Conservation (phyloP, 2,797 vertebrate species). For the Syngnathus rostellatus region DNA sequence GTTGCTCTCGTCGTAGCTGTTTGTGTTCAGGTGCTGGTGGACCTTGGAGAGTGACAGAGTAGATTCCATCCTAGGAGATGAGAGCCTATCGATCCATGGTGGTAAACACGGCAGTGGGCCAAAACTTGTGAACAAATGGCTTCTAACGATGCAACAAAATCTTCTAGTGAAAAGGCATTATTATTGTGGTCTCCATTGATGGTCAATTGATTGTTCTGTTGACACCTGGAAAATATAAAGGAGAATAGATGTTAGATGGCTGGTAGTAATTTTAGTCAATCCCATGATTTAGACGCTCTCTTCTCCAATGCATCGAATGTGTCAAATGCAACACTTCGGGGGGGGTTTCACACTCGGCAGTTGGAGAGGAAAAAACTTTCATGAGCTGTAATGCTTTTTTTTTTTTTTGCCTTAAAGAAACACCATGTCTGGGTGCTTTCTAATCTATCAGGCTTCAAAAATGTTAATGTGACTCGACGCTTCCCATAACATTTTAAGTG, state of each 20-base stretch:
- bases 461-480: background rate
- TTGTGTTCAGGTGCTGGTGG: conserved; percentile 19
- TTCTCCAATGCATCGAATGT: background rate
- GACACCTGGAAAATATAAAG: conserved; percentile 42
- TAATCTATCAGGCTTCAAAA: background rate
- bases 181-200: conserved; percentile 6
- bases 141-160: background rate
- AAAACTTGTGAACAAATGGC: background rate
- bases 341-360: conserved; percentile 1
- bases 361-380: background rate
- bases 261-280: background rate
- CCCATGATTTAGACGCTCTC: background rate
- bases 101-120: conserved; percentile 2
- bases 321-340: background rate
- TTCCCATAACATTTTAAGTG: background rate
- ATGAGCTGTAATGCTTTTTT: background rate
- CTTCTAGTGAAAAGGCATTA: background rate
- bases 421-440: background rate
- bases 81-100: conserved; percentile 24
- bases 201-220: conserved; percentile 8
- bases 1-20: conserved; percentile 1
- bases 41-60: conserved; percentile 22
- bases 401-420: background rate
- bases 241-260: background rate
- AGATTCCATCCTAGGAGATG: conserved; percentile 47